Percentiles rank a stretch among this genome's conserved stretches.
These are phyloP conservation scores for Neelides sp. DNA, from an alignment of 1,140 invertebrate species.

Conservation along the genomic window DNA sequence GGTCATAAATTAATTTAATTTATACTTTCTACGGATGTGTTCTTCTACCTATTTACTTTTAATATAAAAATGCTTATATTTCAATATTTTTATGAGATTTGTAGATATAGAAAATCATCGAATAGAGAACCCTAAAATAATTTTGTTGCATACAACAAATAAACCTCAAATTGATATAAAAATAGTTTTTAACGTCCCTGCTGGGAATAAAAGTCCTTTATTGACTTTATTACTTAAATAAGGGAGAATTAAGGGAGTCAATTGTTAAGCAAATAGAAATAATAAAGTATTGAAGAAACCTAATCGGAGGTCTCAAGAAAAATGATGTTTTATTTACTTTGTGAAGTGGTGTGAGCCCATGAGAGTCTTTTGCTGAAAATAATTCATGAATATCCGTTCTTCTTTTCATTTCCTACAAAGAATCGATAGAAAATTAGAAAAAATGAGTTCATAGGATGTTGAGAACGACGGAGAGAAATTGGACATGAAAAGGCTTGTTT, in stretches of 20 bases:
- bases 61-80: too few relatives aligned
- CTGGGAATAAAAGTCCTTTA: too few relatives aligned
- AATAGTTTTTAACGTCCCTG: too few relatives aligned
- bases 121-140: too few relatives aligned
- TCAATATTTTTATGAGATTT: too few relatives aligned
- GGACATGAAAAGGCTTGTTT: not conserved
- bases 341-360: slow-evolving; percentile 66
- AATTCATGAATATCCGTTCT: slow-evolving; percentile 58
- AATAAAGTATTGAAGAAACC: not conserved
- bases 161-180: too few relatives aligned
- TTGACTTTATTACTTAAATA: not conserved
- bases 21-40: too few relatives aligned
- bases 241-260: not conserved
- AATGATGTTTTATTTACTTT: slow-evolving; percentile 46
- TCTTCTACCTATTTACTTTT: too few relatives aligned
- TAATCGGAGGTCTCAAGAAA: not conserved
- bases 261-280: not conserved
- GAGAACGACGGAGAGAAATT: not conserved
- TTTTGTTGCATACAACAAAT: too few relatives aligned
- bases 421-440: slow-evolving; percentile 22
- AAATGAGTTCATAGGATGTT: slow-evolving; percentile 2
- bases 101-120: too few relatives aligned
- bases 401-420: slow-evolving; percentile 48
- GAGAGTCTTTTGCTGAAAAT: slow-evolving; percentile 60
- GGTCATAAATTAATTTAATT: too few relatives aligned